Conservation (phyloP, 2,797 vertebrate genomes). For the Semaprochilodus insignis region DNA sequence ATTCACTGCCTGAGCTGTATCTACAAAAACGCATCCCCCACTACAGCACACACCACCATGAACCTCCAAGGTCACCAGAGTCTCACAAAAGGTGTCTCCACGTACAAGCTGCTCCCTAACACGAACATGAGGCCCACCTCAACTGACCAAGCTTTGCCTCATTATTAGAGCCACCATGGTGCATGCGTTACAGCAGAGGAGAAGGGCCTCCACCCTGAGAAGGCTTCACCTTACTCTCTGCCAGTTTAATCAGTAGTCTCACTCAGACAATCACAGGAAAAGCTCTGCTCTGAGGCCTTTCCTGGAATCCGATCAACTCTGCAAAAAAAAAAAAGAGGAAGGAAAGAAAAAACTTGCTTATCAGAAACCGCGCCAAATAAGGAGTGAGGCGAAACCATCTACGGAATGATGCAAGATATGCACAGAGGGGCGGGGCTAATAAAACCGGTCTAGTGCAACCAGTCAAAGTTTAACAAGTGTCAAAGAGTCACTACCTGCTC, state of each 20-base stretch:
- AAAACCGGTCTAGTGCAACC: conserved; percentile 47
- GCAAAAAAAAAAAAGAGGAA: conserved; percentile 58
- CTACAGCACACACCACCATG: not conserved
- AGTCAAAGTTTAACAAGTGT: conserved; percentile 52
- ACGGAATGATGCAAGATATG: conserved; percentile 70
- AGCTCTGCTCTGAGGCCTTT: conserved; percentile 63
- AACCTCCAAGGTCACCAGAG: not conserved
- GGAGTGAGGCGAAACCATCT: conserved; percentile 77
- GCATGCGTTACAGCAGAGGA: not conserved
- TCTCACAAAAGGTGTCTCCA: not conserved
- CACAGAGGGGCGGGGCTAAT: conserved; percentile 58
- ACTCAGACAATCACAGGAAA: conserved; percentile 62
- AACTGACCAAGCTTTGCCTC: not conserved
- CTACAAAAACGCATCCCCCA: not conserved
- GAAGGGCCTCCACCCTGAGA: conserved; percentile 31
- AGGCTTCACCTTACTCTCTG: conserved; percentile 35
- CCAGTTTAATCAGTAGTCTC: conserved; percentile 73
- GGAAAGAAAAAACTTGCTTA: conserved; percentile 81
- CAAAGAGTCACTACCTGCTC: conserved; percentile 23
- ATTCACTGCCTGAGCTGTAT: not conserved
- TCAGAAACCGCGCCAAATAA: conserved; percentile 80
- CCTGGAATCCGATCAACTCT: conserved; percentile 60
- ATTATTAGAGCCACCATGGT: not conserved
- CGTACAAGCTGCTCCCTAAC: not conserved
- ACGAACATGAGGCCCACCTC: not conserved